These are phyloP conservation scores for Megaceryle maxima DNA, from an alignment of 2,113 vertebrate species.

Conservation along the genomic window DNA sequence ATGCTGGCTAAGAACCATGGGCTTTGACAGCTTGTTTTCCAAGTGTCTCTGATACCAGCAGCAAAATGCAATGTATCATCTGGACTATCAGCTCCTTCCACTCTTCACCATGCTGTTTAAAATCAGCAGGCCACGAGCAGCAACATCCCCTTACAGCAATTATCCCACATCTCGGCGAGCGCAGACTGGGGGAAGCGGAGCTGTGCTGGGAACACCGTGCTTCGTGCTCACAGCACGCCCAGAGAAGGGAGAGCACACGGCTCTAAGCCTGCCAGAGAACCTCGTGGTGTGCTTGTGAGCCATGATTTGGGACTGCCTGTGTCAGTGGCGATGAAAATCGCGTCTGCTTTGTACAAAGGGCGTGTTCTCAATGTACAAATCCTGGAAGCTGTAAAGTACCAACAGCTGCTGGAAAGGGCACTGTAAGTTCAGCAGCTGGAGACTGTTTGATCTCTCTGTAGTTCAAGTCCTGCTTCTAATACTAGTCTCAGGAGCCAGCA, in stretches of 20 bases:
- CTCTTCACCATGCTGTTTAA: not conserved
- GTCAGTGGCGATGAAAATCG: not conserved
- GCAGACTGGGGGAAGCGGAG: accelerated
- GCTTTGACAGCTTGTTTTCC: not conserved
- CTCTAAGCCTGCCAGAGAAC: not conserved
- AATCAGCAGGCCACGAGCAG: not conserved
- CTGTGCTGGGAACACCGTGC: not conserved
- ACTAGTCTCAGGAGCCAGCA: constrained; percentile 20
- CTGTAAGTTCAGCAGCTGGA: constrained; percentile 53
- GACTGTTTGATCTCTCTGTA: constrained; percentile 42
- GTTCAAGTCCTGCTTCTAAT: constrained; percentile 36
- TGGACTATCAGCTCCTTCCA: not conserved
- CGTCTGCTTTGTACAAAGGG: constrained; percentile 20
- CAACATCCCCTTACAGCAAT: not conserved
- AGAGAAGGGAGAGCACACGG: accelerated
- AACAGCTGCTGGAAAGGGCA: constrained; percentile 43
- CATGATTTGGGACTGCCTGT: not conserved
- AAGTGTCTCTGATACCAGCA: not conserved
- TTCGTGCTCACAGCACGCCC: not conserved
- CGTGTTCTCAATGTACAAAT: constrained; percentile 2
- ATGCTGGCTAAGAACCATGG: not conserved
- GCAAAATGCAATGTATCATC: not conserved
- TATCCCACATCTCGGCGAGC: not conserved
- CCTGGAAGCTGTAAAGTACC: constrained; percentile 33
- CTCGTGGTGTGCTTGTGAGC: not conserved